These are phyloP conservation scores for Pteropus alecto DNA, from an alignment of 2,113 vertebrate species.

Conservation along the genomic window DNA sequence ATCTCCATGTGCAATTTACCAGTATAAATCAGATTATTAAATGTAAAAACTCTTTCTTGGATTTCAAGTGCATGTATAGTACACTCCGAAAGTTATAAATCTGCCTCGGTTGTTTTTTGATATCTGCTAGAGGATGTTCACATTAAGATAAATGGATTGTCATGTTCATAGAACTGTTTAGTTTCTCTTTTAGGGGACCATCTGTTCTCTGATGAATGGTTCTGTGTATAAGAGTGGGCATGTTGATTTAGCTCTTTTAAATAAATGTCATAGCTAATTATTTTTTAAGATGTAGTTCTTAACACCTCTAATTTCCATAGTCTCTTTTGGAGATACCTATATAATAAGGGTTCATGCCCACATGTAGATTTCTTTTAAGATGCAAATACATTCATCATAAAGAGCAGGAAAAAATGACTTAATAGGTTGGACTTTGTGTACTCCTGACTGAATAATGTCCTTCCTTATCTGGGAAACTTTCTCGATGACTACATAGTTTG, in stretches of 20 bases:
- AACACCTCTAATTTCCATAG: neutral
- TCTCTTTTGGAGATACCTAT: slow-evolving; percentile 4
- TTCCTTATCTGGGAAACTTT: neutral
- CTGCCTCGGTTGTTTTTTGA: slow-evolving; percentile 69
- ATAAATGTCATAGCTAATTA: slow-evolving; percentile 73
- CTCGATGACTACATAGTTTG: neutral
- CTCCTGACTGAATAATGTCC: neutral
- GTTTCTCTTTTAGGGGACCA: slow-evolving; percentile 79
- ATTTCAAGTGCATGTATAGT: slow-evolving; percentile 69
- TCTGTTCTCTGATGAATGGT: slow-evolving; percentile 84
- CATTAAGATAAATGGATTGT: slow-evolving; percentile 86
- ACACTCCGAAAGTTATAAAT: slow-evolving; percentile 69
- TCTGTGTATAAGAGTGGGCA: slow-evolving; percentile 76
- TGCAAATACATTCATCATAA: slow-evolving; percentile 7
- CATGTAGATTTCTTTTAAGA: neutral
- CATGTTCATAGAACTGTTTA: slow-evolving; percentile 82
- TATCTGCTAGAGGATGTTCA: slow-evolving; percentile 80
- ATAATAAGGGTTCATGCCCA: neutral
- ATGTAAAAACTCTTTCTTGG: slow-evolving; percentile 44
- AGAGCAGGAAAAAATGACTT: neutral
- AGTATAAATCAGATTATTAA: slow-evolving; percentile 63
- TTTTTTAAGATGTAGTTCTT: slow-evolving; percentile 55
- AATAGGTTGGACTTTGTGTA: neutral
- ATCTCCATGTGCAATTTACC: slow-evolving; percentile 59
- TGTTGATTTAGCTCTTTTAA: slow-evolving; percentile 75